A percentile compares a stretch with the other conserved stretches of the same genome.
Evolutionary conservation across 1,140 invertebrate genomes (phyloP).

Genomic region (Bombus vancouverensis): DNA sequence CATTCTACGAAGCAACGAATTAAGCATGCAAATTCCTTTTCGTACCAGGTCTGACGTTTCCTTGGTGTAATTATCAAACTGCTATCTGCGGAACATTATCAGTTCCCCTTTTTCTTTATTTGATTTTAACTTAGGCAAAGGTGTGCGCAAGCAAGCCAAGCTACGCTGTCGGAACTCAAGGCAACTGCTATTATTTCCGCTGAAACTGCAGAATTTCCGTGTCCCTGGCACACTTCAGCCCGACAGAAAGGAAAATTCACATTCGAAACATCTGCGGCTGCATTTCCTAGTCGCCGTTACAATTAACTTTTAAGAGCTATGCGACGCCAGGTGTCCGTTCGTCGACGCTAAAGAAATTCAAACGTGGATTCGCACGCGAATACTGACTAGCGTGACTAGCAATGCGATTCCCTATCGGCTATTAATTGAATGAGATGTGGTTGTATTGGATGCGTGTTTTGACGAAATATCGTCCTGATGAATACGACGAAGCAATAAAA

Average conservation of each 20-base stretch:
- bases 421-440: no score
- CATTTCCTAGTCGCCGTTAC: constrained; percentile 51
- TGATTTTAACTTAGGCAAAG: constrained; percentile 6
- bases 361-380: neutral
- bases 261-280: constrained; percentile 59
- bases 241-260: constrained; percentile 56
- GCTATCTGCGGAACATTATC: constrained; percentile 9
- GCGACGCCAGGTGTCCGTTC: constrained; percentile 25
- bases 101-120: constrained; percentile 31
- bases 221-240: neutral
- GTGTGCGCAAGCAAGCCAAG: neutral
- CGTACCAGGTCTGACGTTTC: neutral
- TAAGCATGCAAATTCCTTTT: constrained; percentile 20
- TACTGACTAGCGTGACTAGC: neutral
- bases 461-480: no score
- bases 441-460: no score
- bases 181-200: constrained; percentile 58
- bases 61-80: constrained; percentile 14
- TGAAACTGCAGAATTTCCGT: constrained; percentile 59
- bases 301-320: constrained; percentile 63
- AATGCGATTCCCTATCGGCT: neutral
- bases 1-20: constrained; percentile 10
- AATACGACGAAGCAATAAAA: no score
- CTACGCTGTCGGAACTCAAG: constrained; percentile 36
- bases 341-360: neutral